Base-by-base conservation (phyloP, 92 coral and sea anemone species). In the Phenganax marumi region DNA sequence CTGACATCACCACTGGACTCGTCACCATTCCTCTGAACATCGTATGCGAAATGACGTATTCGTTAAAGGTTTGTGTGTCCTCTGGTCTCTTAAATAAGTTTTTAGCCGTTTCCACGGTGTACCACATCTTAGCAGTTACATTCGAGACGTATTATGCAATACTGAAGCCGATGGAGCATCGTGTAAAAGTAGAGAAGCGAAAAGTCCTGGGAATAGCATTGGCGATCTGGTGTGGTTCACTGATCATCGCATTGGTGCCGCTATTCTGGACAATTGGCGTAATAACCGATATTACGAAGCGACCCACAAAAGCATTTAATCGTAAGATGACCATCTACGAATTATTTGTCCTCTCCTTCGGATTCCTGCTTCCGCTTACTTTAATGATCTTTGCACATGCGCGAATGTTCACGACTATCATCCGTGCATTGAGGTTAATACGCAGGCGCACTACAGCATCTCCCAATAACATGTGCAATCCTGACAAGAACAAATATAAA, bases 81-180 rank as follows among this genome's bases (percentile, higher is more conserved):
- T 61, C 83, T 48, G 73, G 72, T 52, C 43, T 47, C 1, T 39
- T 78, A 21, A 78, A 78, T 18, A 71, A 72, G 1, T 78, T 78
- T 53, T 9, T 78, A 1, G 72, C 72, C 6, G 63, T 78, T 52
- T 78, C 83, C 7, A 78, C 83, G 18, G 52, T 78, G 13, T 78
- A 61, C 22, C 83, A 78, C n/a, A 78, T 78, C 21, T 39, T 78
- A 49, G 72, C 83, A 11, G 63, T 78, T 9, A 78, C 83, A 1
- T 46, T 78, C 47, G 83, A 78, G 22, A 63, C 83, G 16, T 78
- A 78, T 46, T 78, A 78, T 72, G 83, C 83, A 7, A 78, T 78
- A 56, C n/a, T 78, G 11, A 43, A 33, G 0, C 83, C 83, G 71
- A 78, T 78, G 73, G 46, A 78, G 52, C 83, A 78, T 52, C 57